These are phyloP conservation scores for Pseudomyrmex cubaensis DNA, from an alignment of 1,140 invertebrate genomes.

Conservation along the genomic window DNA sequence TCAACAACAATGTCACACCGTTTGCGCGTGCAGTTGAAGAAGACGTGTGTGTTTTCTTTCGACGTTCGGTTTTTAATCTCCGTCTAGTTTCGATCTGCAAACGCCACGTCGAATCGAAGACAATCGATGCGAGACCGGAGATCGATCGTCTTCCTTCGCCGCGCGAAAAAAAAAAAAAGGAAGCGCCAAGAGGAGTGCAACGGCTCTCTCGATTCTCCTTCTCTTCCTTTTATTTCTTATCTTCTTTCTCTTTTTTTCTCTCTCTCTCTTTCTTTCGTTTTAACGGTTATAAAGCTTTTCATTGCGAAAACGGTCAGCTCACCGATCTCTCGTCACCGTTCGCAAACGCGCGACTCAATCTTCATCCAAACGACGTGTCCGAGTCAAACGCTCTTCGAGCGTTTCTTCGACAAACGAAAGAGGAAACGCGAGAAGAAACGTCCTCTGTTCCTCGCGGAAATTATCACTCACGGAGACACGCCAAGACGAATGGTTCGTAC, in stretches of 20 bases:
- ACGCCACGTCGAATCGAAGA: conserved; percentile 14
- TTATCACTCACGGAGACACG: conserved; percentile 31
- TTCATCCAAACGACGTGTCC: conserved; percentile 17
- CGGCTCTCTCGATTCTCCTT: background rate
- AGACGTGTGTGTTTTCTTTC: conserved; percentile 4
- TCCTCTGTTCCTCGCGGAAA: conserved; percentile 43
- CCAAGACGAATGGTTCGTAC: background rate
- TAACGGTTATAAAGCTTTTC: conserved; percentile 10
- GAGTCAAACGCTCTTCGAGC: conserved; percentile 1
- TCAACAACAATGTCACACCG: background rate
- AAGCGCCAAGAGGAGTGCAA: background rate
- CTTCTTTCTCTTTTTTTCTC: background rate
- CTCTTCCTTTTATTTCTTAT: background rate
- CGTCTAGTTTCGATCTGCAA: conserved; percentile 31
- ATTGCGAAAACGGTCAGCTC: conserved; percentile 28
- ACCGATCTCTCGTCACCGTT: background rate
- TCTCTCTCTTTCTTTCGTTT: background rate
- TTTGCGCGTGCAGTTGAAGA: background rate
- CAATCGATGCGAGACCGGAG: conserved; percentile 34
- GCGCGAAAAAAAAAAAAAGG: conserved; percentile 11
- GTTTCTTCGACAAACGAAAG: background rate
- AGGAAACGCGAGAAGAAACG: background rate
- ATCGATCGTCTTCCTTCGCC: too few species aligned
- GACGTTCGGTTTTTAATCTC: conserved; percentile 28
- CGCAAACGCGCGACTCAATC: background rate